Base-by-base conservation (phyloP, 2,888 invertebrate genomes). In the Yponomeuta sedellus region DNA sequence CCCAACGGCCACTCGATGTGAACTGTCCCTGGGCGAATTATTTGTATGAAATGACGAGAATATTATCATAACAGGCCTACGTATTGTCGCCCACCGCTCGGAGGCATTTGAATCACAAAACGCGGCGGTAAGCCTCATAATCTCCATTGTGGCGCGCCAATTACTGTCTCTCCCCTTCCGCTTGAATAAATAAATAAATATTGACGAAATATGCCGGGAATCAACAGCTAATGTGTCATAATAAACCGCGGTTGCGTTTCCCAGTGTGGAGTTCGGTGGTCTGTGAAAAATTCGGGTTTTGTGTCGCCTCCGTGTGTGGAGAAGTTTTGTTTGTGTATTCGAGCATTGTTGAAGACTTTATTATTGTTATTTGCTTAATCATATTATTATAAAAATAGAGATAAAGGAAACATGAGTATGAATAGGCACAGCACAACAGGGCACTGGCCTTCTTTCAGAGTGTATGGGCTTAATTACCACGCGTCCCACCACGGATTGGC, bases 81-180 rank as follows among this genome's bases (percentile, higher is more conserved):
- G 77, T 72, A 79, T 79, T 77, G 84, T 88, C 88, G 86, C 88
- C 88, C 87, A 89, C 84, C 71, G 83, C 73, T 76, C 76, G 75
- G 75, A 78, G 72, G 79, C 83, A 87, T 88, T 87, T 86, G 87
- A 86, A 88, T 89, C 85, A 86, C 88, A 88, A 89, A 90, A 88
- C 87, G 83, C 77, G 79, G 71, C 77, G 71, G 76, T 86, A 89
- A 89, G 85, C 87, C 79, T 77, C 74, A 77, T 90, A 88, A 91
- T 89, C 90, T 85, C 88, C 78, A 88, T 90, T 91, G 89, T 91
- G 76, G 77, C 74, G 80, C 76, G 85, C 90, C 90, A 91, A 91
- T 91, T 91, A 91, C 82, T 59, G 78, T 74, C 82, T 87, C 88
- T 86, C 87, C 90, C 90, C 88, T 89, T 90, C 88, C 88, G 88